Conservation (phyloP, 1,140 invertebrate genomes). For the Fopius arisanus region DNA sequence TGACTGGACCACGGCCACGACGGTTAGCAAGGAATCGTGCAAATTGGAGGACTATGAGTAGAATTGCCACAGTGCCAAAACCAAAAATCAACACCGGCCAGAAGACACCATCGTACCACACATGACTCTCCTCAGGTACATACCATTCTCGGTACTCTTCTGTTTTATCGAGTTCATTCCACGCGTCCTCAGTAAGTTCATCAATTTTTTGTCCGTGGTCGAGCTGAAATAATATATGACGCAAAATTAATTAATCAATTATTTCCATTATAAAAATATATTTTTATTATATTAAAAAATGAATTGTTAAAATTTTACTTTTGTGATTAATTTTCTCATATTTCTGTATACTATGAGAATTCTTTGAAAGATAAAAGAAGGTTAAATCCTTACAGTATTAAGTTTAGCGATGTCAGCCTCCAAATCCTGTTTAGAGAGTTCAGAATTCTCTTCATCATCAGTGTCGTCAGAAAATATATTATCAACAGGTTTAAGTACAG, state of each 20-base stretch:
- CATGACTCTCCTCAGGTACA: not conserved
- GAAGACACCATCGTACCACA: constrained; percentile 47
- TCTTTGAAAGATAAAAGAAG: too few species aligned
- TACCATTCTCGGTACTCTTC: constrained; percentile 42
- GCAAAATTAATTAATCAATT: not conserved
- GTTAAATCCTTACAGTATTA: constrained; percentile 9
- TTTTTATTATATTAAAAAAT: too few species aligned
- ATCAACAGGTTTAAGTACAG: not conserved
- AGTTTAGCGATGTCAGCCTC: constrained; percentile 4
- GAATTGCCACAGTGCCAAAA: constrained; percentile 43
- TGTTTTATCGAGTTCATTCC: constrained; percentile 48
- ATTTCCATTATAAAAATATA: not conserved
- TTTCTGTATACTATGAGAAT: too few species aligned
- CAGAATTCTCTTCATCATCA: constrained; percentile 2
- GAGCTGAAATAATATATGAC: constrained; percentile 21
- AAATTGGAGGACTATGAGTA: constrained; percentile 45
- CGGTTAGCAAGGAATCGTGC: constrained; percentile 50
- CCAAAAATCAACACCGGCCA: constrained; percentile 50
- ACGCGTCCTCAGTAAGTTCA: constrained; percentile 44
- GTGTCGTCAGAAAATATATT: not conserved
- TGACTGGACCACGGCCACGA: constrained; percentile 53
- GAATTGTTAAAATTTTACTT: too few species aligned
- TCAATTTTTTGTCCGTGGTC: constrained; percentile 40
- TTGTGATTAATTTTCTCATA: not conserved
- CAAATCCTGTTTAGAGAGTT: constrained; percentile 20